These are phyloP conservation scores for Catostomus latipinnis DNA, from an alignment of 2,797 vertebrate species.

Conservation along the genomic window DNA sequence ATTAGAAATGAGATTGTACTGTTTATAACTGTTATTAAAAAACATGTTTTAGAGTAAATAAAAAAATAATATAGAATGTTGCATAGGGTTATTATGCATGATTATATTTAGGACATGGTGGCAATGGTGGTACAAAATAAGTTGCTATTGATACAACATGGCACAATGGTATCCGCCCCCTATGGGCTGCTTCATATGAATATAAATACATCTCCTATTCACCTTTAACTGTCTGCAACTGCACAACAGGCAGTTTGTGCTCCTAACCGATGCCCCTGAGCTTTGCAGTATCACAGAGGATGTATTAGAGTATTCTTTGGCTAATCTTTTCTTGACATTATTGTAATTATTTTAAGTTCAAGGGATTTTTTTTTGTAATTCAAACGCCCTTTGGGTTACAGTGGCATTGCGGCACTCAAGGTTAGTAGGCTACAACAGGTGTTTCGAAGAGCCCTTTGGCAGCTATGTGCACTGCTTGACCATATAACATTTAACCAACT, in stretches of 20 bases:
- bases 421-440: constrained; percentile 79
- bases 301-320: constrained; percentile 36
- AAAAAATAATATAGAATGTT: background rate
- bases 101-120: background rate
- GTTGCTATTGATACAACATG: constrained; percentile 41
- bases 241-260: constrained; percentile 71
- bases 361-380: constrained; percentile 23
- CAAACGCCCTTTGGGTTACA: constrained; percentile 24
- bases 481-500: constrained; percentile 59
- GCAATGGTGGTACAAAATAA: background rate
- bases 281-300: constrained; percentile 53
- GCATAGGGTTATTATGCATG: background rate
- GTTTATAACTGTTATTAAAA: background rate
- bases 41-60: background rate
- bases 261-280: constrained; percentile 54
- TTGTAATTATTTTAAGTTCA: constrained; percentile 20
- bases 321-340: background rate
- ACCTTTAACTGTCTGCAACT: constrained; percentile 75
- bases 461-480: constrained; percentile 58
- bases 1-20: background rate
- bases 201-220: constrained; percentile 70
- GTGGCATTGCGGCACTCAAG: constrained; percentile 73
- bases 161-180: constrained; percentile 48
- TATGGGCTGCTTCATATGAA: constrained; percentile 70
- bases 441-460: constrained; percentile 56